Conservation (phyloP, 1,140 invertebrate genomes). For the Brevipalpus yothersi region DNA sequence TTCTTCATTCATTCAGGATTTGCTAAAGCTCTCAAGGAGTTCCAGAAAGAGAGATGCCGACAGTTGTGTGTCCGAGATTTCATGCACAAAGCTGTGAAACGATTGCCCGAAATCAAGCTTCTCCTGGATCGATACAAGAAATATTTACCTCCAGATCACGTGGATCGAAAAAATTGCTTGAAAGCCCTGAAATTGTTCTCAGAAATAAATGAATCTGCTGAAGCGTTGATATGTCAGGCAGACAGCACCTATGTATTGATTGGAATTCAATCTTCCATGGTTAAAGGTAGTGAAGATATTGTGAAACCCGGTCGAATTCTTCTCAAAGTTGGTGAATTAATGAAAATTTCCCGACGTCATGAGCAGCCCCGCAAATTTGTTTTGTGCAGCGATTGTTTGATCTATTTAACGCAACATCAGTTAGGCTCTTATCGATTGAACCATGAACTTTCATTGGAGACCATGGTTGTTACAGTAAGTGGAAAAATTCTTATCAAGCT, state of each 20-base stretch:
- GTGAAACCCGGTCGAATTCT: constrained; percentile 24
- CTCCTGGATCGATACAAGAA: constrained; percentile 38
- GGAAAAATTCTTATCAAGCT: neutral
- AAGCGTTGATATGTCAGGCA: constrained; percentile 36
- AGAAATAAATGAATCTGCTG: constrained; percentile 46
- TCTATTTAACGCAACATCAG: constrained; percentile 30
- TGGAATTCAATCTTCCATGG: constrained; percentile 3
- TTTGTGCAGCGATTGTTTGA: constrained; percentile 40
- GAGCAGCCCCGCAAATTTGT: constrained; percentile 41
- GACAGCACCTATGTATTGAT: constrained; percentile 26
- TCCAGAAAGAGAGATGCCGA: constrained; percentile 23
- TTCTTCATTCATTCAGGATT: neutral
- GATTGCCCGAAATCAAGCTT: constrained; percentile 39
- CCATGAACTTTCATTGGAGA: constrained; percentile 31
- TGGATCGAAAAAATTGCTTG: constrained; percentile 37
- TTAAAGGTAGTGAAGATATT: constrained; percentile 1
- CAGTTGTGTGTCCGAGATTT: constrained; percentile 39
- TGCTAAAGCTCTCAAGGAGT: neutral
- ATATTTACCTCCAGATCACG: constrained; percentile 27
- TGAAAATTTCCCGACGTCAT: constrained; percentile 37
- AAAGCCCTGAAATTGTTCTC: constrained; percentile 38
- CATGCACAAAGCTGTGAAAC: constrained; percentile 48
- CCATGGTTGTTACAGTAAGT: constrained; percentile 30
- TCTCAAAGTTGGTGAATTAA: constrained; percentile 39
- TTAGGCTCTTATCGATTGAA: constrained; percentile 21